Conservation (phyloP, 2,888 invertebrate species). For the Clitarchus hookeri region DNA sequence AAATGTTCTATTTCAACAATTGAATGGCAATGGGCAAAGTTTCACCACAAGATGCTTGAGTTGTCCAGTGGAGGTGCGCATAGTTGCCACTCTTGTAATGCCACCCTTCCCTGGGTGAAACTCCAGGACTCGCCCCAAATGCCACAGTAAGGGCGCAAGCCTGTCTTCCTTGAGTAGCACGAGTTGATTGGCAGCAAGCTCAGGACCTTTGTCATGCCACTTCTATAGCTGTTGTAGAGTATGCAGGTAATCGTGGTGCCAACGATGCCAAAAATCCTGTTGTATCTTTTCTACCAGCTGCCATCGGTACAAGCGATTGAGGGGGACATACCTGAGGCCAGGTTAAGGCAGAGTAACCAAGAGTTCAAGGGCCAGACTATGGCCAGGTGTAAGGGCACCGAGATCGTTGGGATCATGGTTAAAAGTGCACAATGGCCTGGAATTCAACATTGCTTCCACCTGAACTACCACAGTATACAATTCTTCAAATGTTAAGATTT, state of each 20-base stretch:
- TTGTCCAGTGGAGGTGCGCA: conserved; percentile 42
- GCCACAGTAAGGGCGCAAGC: conserved; percentile 47
- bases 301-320: conserved; percentile 44
- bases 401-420: conserved; percentile 43
- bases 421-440: conserved; percentile 46
- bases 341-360: conserved; percentile 42
- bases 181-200: conserved; percentile 45
- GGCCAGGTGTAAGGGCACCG: conserved; percentile 46
- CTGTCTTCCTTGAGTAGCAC: conserved; percentile 49
- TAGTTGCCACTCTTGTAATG: conserved; percentile 45
- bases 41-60: too few species aligned
- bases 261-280: conserved; percentile 44
- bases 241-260: conserved; percentile 46
- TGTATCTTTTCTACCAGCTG: conserved; percentile 44
- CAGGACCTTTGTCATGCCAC: conserved; percentile 38
- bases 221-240: conserved; percentile 46
- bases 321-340: conserved; percentile 37
- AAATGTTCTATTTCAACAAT: too few species aligned
- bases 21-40: too few species aligned
- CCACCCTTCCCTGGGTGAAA: conserved; percentile 47
- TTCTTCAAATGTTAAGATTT: conserved; percentile 50
- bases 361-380: conserved; percentile 47
- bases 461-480: conserved; percentile 45
- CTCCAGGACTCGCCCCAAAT: conserved; percentile 44
- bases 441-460: too few species aligned